A percentile compares a stretch with the other conserved stretches of the same genome.
Evolutionary conservation across 2,797 vertebrate genomes (phyloP).

Genomic region (Gallinago stenura): DNA sequence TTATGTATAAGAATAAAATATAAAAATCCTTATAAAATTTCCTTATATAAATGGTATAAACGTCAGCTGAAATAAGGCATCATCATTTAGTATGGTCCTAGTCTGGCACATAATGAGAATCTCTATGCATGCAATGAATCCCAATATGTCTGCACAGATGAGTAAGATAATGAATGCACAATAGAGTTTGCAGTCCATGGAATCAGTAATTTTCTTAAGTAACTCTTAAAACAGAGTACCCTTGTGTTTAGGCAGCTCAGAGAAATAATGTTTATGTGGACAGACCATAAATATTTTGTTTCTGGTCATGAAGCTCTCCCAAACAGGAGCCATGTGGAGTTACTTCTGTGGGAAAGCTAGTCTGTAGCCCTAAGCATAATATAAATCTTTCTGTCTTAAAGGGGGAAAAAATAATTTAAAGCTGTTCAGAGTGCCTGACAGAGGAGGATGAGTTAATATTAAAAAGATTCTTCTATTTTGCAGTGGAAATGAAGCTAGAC

Average conservation of each 20-base stretch:
- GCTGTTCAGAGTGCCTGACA: constrained; percentile 12
- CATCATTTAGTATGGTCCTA: not conserved
- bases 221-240: not conserved
- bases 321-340: not conserved
- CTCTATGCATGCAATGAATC: not conserved
- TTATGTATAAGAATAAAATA: not conserved
- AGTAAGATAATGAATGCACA: not conserved
- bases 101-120: not conserved
- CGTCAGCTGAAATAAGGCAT: not conserved
- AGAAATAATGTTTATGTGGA: not conserved
- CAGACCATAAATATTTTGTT: not conserved
- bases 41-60: not conserved
- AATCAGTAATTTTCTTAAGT: constrained; percentile 10
- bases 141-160: not conserved
- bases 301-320: not conserved
- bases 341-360: not conserved
- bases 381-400: not conserved
- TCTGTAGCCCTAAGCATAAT: not conserved
- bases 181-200: not conserved
- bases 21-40: not conserved
- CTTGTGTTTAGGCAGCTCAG: not conserved
- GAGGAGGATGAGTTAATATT: constrained; percentile 21
- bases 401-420: not conserved
- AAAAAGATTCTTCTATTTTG: constrained; percentile 36
- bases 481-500: constrained; percentile 28